Conservation (phyloP, 2,888 invertebrate genomes). For the Pandemis heparana region DNA sequence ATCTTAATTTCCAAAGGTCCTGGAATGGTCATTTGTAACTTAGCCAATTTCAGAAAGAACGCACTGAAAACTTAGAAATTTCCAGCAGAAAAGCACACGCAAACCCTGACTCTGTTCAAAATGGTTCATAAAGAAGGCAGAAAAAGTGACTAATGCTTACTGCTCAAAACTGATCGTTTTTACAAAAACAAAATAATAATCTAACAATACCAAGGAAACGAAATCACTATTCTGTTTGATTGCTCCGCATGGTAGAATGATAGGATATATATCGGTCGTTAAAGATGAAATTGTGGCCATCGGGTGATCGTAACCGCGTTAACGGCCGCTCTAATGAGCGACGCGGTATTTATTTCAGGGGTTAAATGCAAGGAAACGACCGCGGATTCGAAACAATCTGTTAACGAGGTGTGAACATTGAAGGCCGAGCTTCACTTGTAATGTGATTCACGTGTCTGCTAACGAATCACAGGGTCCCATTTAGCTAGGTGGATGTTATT, state of each 20-base stretch:
- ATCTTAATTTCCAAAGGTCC: too few species aligned
- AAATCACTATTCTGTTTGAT: conserved; percentile 28
- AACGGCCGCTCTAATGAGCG: conserved; percentile 60
- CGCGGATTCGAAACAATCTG: conserved; percentile 20
- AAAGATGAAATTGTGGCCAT: conserved; percentile 55
- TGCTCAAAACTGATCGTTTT: too few species aligned
- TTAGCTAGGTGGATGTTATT: too few species aligned
- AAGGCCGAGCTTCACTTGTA: background rate
- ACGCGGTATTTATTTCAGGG: conserved; percentile 43
- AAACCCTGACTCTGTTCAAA: too few species aligned
- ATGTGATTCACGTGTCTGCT: background rate
- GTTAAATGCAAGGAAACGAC: conserved; percentile 29
- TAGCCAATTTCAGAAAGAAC: too few species aligned
- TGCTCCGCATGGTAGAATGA: conserved; percentile 27
- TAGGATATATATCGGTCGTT: conserved; percentile 36
- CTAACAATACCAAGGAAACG: background rate
- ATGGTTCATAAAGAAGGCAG: too few species aligned
- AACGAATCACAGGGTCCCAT: too few species aligned
- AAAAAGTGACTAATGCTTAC: too few species aligned
- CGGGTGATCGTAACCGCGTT: conserved; percentile 59
- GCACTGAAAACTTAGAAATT: too few species aligned
- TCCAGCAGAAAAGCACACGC: too few species aligned
- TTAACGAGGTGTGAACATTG: conserved; percentile 1
- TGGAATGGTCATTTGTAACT: too few species aligned
- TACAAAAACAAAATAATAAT: background rate